phyloP scores from a whole-genome alignment of 2,797 vertebrate species.

The Tympanoctomys barrerae region DNA sequence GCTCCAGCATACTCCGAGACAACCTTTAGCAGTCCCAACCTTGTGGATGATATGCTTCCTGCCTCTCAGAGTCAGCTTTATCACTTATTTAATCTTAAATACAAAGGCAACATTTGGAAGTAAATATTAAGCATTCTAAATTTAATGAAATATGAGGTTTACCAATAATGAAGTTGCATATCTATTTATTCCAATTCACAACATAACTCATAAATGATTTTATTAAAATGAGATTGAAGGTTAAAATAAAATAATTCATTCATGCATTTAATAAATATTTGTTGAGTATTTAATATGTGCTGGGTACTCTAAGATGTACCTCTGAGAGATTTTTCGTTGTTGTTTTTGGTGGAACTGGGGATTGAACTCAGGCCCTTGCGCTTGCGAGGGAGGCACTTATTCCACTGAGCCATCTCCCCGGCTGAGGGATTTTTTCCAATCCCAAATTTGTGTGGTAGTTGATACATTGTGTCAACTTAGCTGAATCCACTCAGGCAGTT shows the following conservation, averaged over 20 bases:
- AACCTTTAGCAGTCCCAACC: slow-evolving; percentile 81
- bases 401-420: too few relatives aligned
- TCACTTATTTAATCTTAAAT: not conserved
- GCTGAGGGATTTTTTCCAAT: too few relatives aligned
- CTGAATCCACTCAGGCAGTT: too few relatives aligned
- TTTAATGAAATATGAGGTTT: not conserved
- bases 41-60: slow-evolving; percentile 82
- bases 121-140: not conserved
- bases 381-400: too few relatives aligned
- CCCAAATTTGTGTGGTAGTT: too few relatives aligned
- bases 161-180: slow-evolving; percentile 1
- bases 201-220: not conserved
- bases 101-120: not conserved
- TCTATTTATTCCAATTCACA: not conserved
- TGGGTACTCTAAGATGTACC: not conserved
- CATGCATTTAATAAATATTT: not conserved
- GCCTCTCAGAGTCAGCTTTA: slow-evolving; percentile 76
- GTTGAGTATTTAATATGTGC: not conserved
- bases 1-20: slow-evolving; percentile 87
- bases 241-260: not conserved
- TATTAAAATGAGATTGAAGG: not conserved
- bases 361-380: too few relatives aligned
- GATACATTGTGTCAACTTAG: too few relatives aligned
- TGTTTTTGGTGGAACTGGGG: too few relatives aligned
- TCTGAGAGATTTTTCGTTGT: not conserved